Evolutionary conservation across 2,113 vertebrate genomes (phyloP).

Genomic region (Limnothrissa miodon): DNA sequence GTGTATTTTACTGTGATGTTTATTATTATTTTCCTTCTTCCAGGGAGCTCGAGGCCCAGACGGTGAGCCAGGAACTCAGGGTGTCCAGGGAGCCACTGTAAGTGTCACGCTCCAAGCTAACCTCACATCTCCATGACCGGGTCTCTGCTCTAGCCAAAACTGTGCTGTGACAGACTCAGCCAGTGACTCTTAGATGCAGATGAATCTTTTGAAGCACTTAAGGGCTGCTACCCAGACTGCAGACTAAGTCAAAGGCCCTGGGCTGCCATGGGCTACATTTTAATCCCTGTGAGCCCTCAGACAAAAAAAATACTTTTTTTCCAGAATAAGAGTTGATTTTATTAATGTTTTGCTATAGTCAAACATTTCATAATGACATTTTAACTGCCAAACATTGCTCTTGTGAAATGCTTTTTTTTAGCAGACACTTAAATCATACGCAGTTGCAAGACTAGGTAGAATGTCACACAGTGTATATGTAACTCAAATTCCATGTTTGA

Average conservation of each 20-base stretch:
- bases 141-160: background rate
- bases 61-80: conserved; percentile 86
- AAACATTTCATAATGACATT: background rate
- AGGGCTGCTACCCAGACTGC: background rate
- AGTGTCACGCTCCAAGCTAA: conserved; percentile 56
- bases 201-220: background rate
- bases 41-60: conserved; percentile 88
- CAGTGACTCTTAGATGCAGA: background rate
- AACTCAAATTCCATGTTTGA: too few relatives aligned
- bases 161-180: background rate
- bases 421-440: background rate
- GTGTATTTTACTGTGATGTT: background rate
- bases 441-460: too few relatives aligned
- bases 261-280: background rate
- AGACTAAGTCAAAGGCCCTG: background rate
- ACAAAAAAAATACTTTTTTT: too few relatives aligned
- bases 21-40: conserved; percentile 30
- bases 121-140: background rate
- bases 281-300: background rate
- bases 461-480: too few relatives aligned
- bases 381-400: background rate
- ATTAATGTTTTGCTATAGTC: background rate
- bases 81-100: conserved; percentile 84
- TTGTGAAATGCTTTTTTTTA: background rate
- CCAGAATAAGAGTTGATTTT: background rate